A percentile compares a stretch with the other conserved stretches of the same genome.
phyloP scores from a whole-genome alignment of 2,113 vertebrate genomes.

The Platichthys stellatus region DNA sequence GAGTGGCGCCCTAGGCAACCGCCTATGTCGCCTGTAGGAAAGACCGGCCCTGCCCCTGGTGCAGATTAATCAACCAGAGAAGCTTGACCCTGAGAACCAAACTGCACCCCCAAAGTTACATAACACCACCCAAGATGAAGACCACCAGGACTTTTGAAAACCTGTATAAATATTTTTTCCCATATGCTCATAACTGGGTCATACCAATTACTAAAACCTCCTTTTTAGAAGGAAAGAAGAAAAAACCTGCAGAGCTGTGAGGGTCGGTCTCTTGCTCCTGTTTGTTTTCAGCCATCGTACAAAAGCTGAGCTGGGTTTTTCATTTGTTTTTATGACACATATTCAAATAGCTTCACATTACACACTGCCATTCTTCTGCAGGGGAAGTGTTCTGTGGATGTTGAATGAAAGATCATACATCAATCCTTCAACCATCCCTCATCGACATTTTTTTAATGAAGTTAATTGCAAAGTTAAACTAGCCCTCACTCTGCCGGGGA shows the following conservation, averaged over 20 bases:
- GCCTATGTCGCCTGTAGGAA: too few relatives aligned
- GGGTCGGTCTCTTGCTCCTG: conserved; percentile 1
- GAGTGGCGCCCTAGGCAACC: too few relatives aligned
- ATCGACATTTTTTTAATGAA: background rate
- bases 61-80: conserved; percentile 47
- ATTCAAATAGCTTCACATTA: background rate
- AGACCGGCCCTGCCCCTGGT: too few relatives aligned
- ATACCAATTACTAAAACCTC: conserved; percentile 51
- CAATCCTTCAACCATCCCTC: background rate
- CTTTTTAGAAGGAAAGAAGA: conserved; percentile 35
- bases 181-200: conserved; percentile 73
- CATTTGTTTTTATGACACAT: conserved; percentile 8
- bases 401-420: background rate
- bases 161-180: conserved; percentile 77
- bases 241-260: conserved; percentile 19
- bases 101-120: conserved; percentile 63
- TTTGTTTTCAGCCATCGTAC: background rate
- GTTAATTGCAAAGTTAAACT: background rate
- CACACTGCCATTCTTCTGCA: background rate
- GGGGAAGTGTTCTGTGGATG: background rate
- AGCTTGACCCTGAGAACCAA: conserved; percentile 44
- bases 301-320: conserved; percentile 9
- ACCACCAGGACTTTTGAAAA: conserved; percentile 76
- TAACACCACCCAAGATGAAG: conserved; percentile 57
- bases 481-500: background rate